phyloP scores from a whole-genome alignment of 2,888 invertebrate genomes.

The Gerosis bhagava region DNA sequence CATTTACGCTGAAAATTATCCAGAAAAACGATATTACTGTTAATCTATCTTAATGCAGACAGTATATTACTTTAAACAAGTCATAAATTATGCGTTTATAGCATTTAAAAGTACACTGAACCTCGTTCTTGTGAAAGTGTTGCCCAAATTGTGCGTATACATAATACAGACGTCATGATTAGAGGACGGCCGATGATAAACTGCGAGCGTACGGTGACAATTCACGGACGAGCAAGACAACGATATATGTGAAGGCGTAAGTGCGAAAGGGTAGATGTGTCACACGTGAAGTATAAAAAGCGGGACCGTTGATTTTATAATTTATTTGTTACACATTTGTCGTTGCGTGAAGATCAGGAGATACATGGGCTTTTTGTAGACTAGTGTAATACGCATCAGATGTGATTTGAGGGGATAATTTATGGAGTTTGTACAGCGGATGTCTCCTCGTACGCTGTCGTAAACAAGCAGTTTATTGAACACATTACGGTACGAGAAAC shows the following conservation, averaged over 20 bases:
- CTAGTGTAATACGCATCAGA: conserved; percentile 73
- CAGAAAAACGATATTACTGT: neutral
- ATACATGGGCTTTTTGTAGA: conserved; percentile 78
- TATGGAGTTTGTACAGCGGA: conserved; percentile 73
- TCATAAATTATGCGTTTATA: conserved; percentile 20
- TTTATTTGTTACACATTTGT: conserved; percentile 82
- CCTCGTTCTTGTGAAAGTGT: conserved; percentile 61
- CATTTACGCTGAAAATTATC: no score
- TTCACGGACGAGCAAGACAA: conserved; percentile 50
- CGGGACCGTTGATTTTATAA: conserved; percentile 77
- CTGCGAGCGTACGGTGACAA: conserved; percentile 62
- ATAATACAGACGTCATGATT: conserved; percentile 72
- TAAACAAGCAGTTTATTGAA: conserved; percentile 57
- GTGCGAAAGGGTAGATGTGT: conserved; percentile 49
- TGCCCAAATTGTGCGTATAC: conserved; percentile 40
- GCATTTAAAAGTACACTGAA: conserved; percentile 52
- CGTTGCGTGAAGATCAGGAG: conserved; percentile 80
- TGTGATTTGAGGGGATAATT: conserved; percentile 79
- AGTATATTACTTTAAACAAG: conserved; percentile 13
- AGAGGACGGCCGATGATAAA: conserved; percentile 70
- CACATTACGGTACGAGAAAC: conserved; percentile 45
- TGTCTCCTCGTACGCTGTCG: conserved; percentile 59
- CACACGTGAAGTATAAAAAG: conserved; percentile 71
- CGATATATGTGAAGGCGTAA: conserved; percentile 37
- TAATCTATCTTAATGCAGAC: neutral